A percentile compares a stretch with the other conserved stretches of the same genome.
Evolutionary conservation across 2,888 invertebrate species (phyloP).

Genomic region (Pomacea canaliculata): DNA sequence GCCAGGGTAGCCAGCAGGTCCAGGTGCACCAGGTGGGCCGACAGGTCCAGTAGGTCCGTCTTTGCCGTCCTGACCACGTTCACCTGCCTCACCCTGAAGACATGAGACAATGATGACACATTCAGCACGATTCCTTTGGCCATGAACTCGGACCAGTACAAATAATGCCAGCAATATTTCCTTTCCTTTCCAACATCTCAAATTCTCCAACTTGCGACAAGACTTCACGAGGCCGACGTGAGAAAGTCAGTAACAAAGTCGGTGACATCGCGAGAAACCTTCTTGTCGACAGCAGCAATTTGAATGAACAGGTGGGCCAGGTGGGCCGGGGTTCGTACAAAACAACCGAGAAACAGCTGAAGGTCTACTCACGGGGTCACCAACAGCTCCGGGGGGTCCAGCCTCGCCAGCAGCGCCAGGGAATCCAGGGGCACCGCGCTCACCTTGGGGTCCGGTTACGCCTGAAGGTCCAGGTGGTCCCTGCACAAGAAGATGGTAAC

Average conservation of each 20-base stretch:
- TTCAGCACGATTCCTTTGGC: background rate
- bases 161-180: too few relatives aligned
- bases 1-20: constrained; percentile 54
- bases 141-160: too few relatives aligned
- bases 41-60: constrained; percentile 54
- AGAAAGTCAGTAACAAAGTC: too few relatives aligned
- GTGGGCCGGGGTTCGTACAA: too few relatives aligned
- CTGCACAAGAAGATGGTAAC: constrained; percentile 31
- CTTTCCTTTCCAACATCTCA: too few relatives aligned
- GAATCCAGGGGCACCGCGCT: constrained; percentile 56
- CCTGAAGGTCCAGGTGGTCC: constrained; percentile 50
- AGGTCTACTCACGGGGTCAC: constrained; percentile 54
- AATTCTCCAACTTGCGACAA: too few relatives aligned
- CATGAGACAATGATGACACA: background rate
- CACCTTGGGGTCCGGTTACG: constrained; percentile 52
- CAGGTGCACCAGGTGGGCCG: constrained; percentile 57
- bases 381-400: constrained; percentile 76
- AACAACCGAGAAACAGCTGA: too few relatives aligned
- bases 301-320: too few relatives aligned
- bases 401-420: constrained; percentile 63
- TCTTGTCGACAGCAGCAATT: too few relatives aligned
- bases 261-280: too few relatives aligned
- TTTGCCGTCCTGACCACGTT: constrained; percentile 50
- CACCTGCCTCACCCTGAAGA: constrained; percentile 48
- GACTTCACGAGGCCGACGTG: too few relatives aligned